phyloP scores from a whole-genome alignment of 1,140 invertebrate species.

The Drosophila malerkotliana region DNA sequence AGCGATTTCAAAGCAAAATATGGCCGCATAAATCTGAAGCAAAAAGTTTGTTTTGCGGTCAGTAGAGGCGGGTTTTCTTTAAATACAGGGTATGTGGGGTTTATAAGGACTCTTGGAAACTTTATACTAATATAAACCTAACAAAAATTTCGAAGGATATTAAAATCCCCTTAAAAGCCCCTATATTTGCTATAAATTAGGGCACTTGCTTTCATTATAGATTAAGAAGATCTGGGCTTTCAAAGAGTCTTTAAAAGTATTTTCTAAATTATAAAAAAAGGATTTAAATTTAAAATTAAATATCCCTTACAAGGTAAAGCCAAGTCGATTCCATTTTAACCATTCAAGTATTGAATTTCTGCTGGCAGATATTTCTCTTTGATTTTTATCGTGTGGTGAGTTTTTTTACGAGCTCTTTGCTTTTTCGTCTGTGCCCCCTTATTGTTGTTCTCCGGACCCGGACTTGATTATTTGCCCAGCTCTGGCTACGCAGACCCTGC shows the following conservation, averaged over 20 bases:
- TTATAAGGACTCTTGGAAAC: not conserved
- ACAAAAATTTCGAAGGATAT: no score
- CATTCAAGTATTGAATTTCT: conserved; percentile 32
- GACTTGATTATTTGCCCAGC: conserved; percentile 58
- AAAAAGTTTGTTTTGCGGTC: conserved; percentile 70
- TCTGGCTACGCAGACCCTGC: conserved; percentile 3
- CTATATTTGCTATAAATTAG: no score
- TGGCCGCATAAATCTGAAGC: conserved; percentile 69
- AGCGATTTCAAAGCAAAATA: conserved; percentile 74
- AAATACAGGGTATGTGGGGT: not conserved
- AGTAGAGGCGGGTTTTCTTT: conserved; percentile 31
- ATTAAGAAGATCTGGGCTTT: not conserved
- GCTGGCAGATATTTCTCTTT: conserved; percentile 50
- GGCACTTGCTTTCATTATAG: no score
- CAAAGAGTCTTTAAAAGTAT: not conserved
- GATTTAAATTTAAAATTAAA: not conserved
- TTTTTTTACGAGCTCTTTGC: conserved; percentile 57
- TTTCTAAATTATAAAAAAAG: not conserved
- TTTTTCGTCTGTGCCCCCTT: conserved; percentile 22
- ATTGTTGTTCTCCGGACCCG: conserved; percentile 47
- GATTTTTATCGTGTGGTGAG: conserved; percentile 63
- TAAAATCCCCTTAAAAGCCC: no score
- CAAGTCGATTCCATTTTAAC: not conserved
- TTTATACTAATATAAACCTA: no score
- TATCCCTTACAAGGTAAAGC: not conserved